Base-by-base conservation (phyloP, 2,888 invertebrate genomes). In the Nymphalis c-album region DNA sequence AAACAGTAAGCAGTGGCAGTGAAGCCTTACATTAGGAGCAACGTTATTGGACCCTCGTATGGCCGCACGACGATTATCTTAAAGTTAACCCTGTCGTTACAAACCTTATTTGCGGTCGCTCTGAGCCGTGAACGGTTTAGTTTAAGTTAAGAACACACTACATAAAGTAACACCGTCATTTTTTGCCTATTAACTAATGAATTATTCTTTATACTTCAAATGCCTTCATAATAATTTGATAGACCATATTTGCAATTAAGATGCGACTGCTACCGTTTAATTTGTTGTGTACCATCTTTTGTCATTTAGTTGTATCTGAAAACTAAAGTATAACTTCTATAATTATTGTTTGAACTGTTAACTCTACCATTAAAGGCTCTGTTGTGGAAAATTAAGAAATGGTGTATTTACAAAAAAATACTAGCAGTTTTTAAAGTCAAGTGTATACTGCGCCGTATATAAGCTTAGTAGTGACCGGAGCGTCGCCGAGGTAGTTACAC, bases 71-170 rank as follows among this genome's bases (percentile, higher is more conserved):
- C 85, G 85, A 88, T 91, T 90, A 90, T 88, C 90, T 90, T 85
- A 83, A 83, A 88, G 83, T 87, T 89, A 88, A 88, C 88, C 86
- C 82, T 77, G 81, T 84, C 87, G 86, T 89, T 87, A 87, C 85
- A 79, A 83, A 81, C 85, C 85, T 85, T 88, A 87, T 88, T 88
- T 88, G 88, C 82, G 87, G 87, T 84, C 81, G 80, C 79, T 80
- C 75, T 77, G 80, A 79, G 78, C 78, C 69, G 69, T 60, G 59
- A 70, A 70, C 70, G 62, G 70, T 64, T 70, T 53, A 62, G 53
- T 45, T 70, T 59, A 67, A 53, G 70, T 62, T 64, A 60, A 64
- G 67, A 55, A 45, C 67, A 67, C 70, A 70, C 62, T 60, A 58
- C 57, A 64, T 64, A 61, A 60, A 20, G 7, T n/a, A 31, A 8